Conservation (phyloP, 2,888 invertebrate species). For the Calliopum simillimum region DNA sequence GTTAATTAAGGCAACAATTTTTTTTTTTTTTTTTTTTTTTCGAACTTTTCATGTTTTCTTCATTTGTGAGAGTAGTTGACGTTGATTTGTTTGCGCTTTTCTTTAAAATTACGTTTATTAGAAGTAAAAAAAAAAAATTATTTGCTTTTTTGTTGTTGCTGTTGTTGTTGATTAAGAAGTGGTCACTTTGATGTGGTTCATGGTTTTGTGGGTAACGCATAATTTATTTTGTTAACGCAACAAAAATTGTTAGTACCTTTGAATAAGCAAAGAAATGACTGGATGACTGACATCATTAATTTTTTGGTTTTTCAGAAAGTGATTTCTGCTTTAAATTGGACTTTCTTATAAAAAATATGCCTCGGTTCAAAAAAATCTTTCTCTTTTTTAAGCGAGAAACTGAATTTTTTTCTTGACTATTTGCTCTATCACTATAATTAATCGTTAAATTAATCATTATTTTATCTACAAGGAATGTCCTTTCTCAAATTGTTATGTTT, state of each 20-base stretch:
- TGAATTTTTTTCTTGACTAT: too few species aligned
- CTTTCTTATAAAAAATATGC: conserved; percentile 35
- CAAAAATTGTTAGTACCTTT: neutral
- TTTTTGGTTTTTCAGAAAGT: too few species aligned
- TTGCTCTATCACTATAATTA: too few species aligned
- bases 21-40: conserved; percentile 28
- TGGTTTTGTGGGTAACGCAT: conserved; percentile 61
- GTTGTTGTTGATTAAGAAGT: conserved; percentile 49
- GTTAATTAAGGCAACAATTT: conserved; percentile 55
- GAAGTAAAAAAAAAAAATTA: neutral
- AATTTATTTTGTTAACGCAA: conserved; percentile 54
- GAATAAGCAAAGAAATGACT: neutral
- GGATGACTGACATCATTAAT: neutral
- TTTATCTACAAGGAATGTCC: too few species aligned
- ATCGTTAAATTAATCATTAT: too few species aligned
- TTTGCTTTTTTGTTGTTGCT: conserved; percentile 2
- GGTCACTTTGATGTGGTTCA: conserved; percentile 65
- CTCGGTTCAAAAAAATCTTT: too few species aligned
- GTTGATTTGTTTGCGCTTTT: conserved; percentile 36
- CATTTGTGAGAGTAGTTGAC: conserved; percentile 1
- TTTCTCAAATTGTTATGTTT: too few species aligned
- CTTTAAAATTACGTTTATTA: conserved; percentile 13
- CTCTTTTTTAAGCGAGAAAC: too few species aligned
- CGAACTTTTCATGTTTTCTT: conserved; percentile 33
- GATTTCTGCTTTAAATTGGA: neutral